A percentile compares a stretch with the other conserved stretches of the same genome.
phyloP scores from a whole-genome alignment of 1,140 invertebrate genomes.

The Tribolium castaneum region DNA sequence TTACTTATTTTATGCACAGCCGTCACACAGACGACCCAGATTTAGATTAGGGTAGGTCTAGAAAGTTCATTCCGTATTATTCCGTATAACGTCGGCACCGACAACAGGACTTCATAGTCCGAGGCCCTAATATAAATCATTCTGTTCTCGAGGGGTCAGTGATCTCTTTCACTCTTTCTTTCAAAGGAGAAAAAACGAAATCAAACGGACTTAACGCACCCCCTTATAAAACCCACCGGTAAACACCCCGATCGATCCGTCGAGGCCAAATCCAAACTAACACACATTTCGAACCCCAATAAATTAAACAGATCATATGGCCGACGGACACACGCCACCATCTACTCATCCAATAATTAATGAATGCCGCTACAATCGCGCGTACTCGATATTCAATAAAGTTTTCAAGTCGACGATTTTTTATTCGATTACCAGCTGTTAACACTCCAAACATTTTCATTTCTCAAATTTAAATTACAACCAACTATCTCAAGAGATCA shows the following conservation, averaged over 20 bases:
- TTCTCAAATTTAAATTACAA: conserved; percentile 1
- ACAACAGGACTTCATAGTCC: conserved; percentile 28
- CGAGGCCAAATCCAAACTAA: conserved; percentile 34
- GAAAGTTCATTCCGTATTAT: conserved; percentile 47
- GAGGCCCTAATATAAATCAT: conserved; percentile 34
- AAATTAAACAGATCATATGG: conserved; percentile 36
- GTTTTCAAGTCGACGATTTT: background rate
- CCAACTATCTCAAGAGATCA: background rate
- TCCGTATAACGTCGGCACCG: conserved; percentile 42
- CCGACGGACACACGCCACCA: conserved; percentile 29
- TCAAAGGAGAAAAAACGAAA: conserved; percentile 25
- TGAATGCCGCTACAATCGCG: conserved; percentile 12
- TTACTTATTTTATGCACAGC: conserved; percentile 52
- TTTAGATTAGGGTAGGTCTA: conserved; percentile 56
- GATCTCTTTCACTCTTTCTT: conserved; percentile 35
- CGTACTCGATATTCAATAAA: conserved; percentile 23
- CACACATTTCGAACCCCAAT: conserved; percentile 30
- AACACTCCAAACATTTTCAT: conserved; percentile 8
- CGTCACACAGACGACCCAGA: conserved; percentile 46
- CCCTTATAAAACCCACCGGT: background rate
- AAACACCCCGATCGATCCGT: conserved; percentile 11
- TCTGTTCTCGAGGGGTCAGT: conserved; percentile 36
- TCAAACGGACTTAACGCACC: conserved; percentile 9
- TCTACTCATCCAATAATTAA: conserved; percentile 30
- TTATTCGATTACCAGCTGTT: conserved; percentile 13